These are phyloP conservation scores for Sinhomidia bicolor DNA, from an alignment of 2,888 invertebrate genomes.

Conservation along the genomic window DNA sequence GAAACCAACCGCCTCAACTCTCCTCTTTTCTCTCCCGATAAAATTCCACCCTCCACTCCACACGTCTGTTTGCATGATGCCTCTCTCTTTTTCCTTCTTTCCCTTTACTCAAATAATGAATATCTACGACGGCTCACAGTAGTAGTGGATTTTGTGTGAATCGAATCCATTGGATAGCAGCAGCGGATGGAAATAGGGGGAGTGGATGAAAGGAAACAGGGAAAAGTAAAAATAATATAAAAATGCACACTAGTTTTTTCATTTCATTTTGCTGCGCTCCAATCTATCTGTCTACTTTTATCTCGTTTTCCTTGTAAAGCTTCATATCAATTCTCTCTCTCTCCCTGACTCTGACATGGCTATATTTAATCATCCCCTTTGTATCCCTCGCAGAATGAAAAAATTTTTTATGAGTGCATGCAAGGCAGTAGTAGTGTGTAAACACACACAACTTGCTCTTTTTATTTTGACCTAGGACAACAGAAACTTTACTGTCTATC, in stretches of 20 bases:
- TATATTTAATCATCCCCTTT: constrained; percentile 23
- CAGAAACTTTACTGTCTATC: constrained; percentile 45
- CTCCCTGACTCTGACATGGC: too few species aligned
- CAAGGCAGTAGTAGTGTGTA: neutral
- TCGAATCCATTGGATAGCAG: constrained; percentile 8
- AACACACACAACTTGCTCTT: neutral
- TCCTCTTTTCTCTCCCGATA: constrained; percentile 58
- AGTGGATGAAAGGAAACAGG: constrained; percentile 28
- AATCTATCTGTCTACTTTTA: constrained; percentile 54
- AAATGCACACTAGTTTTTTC: constrained; percentile 20
- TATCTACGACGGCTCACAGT: too few species aligned
- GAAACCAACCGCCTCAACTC: constrained; percentile 59
- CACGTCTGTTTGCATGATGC: neutral
- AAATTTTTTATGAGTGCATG: neutral
- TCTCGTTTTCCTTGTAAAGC: neutral
- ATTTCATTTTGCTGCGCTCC: neutral
- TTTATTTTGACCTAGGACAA: constrained; percentile 63
- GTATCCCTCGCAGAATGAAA: constrained; percentile 5
- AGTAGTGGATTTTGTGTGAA: constrained; percentile 38
- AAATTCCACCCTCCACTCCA: constrained; percentile 50
- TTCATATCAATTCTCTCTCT: neutral
- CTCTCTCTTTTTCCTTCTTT: neutral
- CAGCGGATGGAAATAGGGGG: constrained; percentile 15
- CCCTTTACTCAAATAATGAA: constrained; percentile 17
- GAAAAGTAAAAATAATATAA: constrained; percentile 51